These are phyloP conservation scores for Tuta absoluta DNA, from an alignment of 2,888 invertebrate genomes.

Conservation along the genomic window DNA sequence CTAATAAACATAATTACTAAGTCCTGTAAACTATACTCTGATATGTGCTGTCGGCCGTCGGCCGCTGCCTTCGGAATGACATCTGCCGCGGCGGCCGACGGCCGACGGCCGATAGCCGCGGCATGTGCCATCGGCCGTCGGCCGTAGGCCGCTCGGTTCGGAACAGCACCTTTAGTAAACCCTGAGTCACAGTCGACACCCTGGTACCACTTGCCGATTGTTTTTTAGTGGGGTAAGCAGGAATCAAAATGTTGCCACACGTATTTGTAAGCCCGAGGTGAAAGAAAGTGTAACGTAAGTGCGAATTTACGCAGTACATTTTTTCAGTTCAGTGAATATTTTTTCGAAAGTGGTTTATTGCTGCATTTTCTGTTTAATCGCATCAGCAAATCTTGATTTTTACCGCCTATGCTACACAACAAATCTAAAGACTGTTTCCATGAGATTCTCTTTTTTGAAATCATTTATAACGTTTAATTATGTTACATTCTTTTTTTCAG, in stretches of 20 bases:
- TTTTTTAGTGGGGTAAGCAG: conserved; percentile 27
- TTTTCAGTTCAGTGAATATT: conserved; percentile 18
- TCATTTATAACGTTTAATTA: conserved; percentile 10
- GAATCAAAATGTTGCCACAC: conserved; percentile 18
- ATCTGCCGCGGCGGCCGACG: too few species aligned
- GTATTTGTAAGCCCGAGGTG: conserved; percentile 16
- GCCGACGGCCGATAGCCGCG: too few species aligned
- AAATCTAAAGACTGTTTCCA: conserved; percentile 21
- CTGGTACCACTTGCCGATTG: conserved; percentile 28
- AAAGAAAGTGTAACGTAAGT: conserved; percentile 14
- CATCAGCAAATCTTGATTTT: conserved; percentile 2
- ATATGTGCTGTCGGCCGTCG: too few species aligned
- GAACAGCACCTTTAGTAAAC: conserved; percentile 24
- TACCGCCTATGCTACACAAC: conserved; percentile 3
- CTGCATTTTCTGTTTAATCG: neutral
- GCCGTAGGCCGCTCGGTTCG: too few species aligned
- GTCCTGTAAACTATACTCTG: too few species aligned
- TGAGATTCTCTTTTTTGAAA: neutral
- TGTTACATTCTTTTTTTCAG: conserved; percentile 5
- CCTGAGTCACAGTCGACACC: conserved; percentile 28
- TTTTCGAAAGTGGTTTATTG: conserved; percentile 3
- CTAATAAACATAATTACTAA: too few species aligned
- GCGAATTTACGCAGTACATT: conserved; percentile 9
- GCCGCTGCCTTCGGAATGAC: too few species aligned
- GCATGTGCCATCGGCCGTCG: too few species aligned